Percentiles rank a stretch among this genome's conserved stretches.
These are phyloP conservation scores for Semotilus atromaculatus DNA, from an alignment of 2,797 vertebrate genomes.

Conservation along the genomic window DNA sequence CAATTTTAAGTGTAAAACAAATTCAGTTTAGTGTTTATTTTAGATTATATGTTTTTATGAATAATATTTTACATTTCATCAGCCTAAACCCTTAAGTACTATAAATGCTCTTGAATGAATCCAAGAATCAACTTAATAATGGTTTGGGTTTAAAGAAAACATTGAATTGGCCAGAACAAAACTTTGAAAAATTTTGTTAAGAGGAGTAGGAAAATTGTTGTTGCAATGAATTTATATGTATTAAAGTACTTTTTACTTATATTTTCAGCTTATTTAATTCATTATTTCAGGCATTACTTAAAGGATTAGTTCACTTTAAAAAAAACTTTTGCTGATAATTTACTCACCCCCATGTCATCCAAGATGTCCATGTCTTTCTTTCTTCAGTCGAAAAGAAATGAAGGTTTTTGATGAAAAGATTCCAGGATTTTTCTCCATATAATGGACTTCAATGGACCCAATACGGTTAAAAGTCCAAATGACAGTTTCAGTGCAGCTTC, in stretches of 20 bases:
- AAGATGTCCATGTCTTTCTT: too few relatives aligned
- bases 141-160: slow-evolving; percentile 44
- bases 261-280: neutral
- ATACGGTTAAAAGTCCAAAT: too few relatives aligned
- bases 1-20: slow-evolving; percentile 12
- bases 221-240: neutral
- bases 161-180: slow-evolving; percentile 42
- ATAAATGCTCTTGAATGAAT: slow-evolving; percentile 29
- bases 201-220: neutral
- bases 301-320: too few relatives aligned
- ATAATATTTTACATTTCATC: slow-evolving; percentile 39
- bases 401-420: too few relatives aligned
- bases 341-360: too few relatives aligned
- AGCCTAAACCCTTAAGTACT: slow-evolving; percentile 10
- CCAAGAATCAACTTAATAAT: slow-evolving; percentile 46
- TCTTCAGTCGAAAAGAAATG: too few relatives aligned
- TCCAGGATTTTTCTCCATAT: too few relatives aligned
- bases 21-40: slow-evolving; percentile 23
- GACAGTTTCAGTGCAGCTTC: too few relatives aligned
- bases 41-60: slow-evolving; percentile 30
- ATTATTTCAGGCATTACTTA: neutral
- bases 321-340: too few relatives aligned
- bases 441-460: too few relatives aligned
- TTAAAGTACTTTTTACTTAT: neutral
- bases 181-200: slow-evolving; percentile 33